phyloP scores from a whole-genome alignment of 2,113 vertebrate species.

The Procapra przewalskii region DNA sequence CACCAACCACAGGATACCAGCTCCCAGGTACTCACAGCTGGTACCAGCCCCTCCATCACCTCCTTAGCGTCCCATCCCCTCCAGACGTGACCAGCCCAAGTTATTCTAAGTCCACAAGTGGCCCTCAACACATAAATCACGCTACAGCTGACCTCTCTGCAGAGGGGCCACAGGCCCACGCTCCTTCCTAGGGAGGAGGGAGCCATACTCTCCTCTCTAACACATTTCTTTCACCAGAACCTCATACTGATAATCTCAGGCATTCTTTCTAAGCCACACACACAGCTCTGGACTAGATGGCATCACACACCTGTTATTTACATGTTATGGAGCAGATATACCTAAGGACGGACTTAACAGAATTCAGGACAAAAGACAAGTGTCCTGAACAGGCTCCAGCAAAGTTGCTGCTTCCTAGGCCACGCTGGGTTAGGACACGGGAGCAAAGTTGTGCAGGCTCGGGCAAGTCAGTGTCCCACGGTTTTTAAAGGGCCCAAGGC shows the following conservation, averaged over 20 bases:
- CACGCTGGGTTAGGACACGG: not conserved
- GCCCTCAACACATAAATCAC: fast-evolving
- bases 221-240: not conserved
- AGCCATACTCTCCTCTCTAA: not conserved
- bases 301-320: not conserved
- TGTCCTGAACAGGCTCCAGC: not conserved
- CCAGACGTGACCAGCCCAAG: not conserved
- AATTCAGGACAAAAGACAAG: not conserved
- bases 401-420: not conserved
- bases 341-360: not conserved
- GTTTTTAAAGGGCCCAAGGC: not conserved
- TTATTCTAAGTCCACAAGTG: not conserved
- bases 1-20: not conserved
- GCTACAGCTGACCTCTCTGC: not conserved
- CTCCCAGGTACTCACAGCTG: not conserved
- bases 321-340: not conserved
- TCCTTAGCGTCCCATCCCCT: not conserved
- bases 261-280: not conserved
- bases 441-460: not conserved
- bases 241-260: not conserved
- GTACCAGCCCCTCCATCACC: not conserved
- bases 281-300: not conserved
- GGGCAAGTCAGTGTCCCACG: not conserved
- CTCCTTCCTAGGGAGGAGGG: not conserved
- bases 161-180: not conserved